Evolutionary conservation across 30 jellyfish, hydroid and myxozoan genomes (phyloP).

Genomic region (Chrysaora quinquecirrha): DNA sequence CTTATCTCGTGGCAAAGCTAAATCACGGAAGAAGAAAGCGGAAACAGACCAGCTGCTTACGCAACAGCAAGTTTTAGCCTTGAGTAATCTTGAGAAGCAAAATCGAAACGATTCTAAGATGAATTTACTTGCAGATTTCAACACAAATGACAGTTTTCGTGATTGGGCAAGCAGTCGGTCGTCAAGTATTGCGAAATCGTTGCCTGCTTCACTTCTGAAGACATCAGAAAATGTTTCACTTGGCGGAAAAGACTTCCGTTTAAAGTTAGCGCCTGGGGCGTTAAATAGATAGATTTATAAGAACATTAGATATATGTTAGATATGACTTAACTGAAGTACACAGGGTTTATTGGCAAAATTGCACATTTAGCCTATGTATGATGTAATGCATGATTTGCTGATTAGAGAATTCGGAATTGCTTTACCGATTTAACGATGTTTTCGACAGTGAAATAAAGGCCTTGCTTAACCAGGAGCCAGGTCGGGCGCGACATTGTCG

Average conservation of each 20-base stretch:
- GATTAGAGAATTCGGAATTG: no score
- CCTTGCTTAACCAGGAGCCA: no score
- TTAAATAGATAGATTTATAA: neutral
- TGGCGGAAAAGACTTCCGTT: constrained; percentile 66
- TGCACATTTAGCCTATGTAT: no score
- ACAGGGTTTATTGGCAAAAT: no score
- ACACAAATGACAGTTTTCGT: constrained; percentile 6
- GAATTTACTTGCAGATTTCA: constrained; percentile 23
- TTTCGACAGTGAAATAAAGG: no score
- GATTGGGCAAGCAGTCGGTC: constrained; percentile 19
- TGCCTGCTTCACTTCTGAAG: constrained; percentile 15
- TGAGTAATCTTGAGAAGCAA: constrained; percentile 52
- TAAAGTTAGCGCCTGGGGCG: constrained; percentile 61
- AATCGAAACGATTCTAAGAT: constrained; percentile 53
- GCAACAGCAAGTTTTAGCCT: constrained; percentile 65
- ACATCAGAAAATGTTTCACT: constrained; percentile 43
- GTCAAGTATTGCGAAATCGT: neutral
- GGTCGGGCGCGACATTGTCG: no score
- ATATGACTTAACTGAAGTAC: no score
- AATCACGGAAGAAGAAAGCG: constrained; percentile 27
- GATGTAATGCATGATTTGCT: no score
- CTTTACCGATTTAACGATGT: no score
- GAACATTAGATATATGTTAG: neutral
- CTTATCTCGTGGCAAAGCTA: constrained; percentile 13
- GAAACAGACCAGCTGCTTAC: constrained; percentile 21